Evolutionary conservation across 2,113 vertebrate genomes (phyloP), one percentile per base, ranked within the genome.

Genomic region (Dipodomys ordii): DNA sequence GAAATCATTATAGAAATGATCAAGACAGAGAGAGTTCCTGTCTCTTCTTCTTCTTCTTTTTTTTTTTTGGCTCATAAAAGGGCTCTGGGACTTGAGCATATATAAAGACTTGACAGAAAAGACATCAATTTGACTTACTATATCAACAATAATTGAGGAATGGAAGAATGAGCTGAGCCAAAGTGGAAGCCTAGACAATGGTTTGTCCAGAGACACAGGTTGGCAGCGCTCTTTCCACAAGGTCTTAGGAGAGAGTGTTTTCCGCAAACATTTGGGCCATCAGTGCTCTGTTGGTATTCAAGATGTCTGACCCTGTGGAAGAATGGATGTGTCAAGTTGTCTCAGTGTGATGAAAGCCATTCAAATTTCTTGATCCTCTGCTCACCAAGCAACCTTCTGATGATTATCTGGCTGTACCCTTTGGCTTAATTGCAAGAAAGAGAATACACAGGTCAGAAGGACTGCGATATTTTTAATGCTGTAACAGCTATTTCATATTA

Each of bases 381-480:
- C 72, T 90, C 72, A 84, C 57, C 16, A 88, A 72, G 69, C 87
- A 91, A 81, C 23, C 49, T 94, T 83, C 57, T 30, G 62, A 67
- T 85, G 69, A 91, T 46, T 87, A 79, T 72, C 90, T 92, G 84
- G 23, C 15, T 84, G 67, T 64, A 8, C 13, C 19, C 4, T 2
- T 46, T 87, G 87, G 65, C 72, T 92, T 88, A 94, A 91, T 93
- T 89, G 80, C 64, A 57, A 62, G 22, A 87, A 53, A 74, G 89
- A 87, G 72, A 92, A 83, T 18, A 71, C 32, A 39, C 62, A 25
- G 22, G 89, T 69, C 69, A 28, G 68, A 76, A 67, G 49, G 49
- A 60, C 78, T 91, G 13, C 30, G 46, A 30, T 87, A 53, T 57
- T 82, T 27, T 78, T 25, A 57, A 62, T 23, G 60, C 25, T 0